Base-by-base conservation (phyloP, 2,797 vertebrate genomes). In the Urosaurus nigricauda region DNA sequence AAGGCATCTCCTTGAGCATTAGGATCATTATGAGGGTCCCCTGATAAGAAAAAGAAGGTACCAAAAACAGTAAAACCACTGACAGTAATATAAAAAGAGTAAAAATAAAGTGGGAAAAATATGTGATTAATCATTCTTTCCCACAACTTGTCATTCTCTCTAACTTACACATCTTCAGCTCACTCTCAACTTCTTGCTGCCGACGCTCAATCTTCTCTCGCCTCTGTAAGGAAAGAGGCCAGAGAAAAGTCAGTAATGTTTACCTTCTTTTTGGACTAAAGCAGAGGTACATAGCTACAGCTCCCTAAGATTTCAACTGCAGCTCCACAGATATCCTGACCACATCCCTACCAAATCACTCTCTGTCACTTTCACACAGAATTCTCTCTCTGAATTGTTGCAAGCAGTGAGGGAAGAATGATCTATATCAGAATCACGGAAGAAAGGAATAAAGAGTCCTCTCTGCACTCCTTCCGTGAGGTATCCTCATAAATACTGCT, bases 1-100 rank as follows among this genome's bases (percentile, higher is more conserved):
- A 99, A 99, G 80, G 98, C 98, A 90, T 99, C 98, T 3, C 98
- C 98, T 95, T 99, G 98, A 60, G 98, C 98, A 92, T 99, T 99
- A 11, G 97, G 96, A 94, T 99, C 98, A 89, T 99, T 99, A 92
- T 99, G 98, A 75, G 98, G 98, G 95, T 99, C 98, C 98, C 98
- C 98, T 99, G 92, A 84, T 29, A 58, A 84, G 58, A 71, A 73
- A 24, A 75, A 83, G 21, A 94, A 32, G 58, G 0, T 43, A 63
- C 14, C 60, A 32, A 7, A 35, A 60, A 58, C 26, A 26, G 29
- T 81, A 43, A 81, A 43, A n/a, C 58, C 9, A 56, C 11, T 63
- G 68, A 43, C 13, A 47, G 0, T 3, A 29, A 16, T 51, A 8
- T 17, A 47, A 40, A 63, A 14, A 37, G 0, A 29, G 53, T 2